Evolutionary conservation across 2,888 invertebrate species (phyloP).

Genomic region (Tenthredo livida): DNA sequence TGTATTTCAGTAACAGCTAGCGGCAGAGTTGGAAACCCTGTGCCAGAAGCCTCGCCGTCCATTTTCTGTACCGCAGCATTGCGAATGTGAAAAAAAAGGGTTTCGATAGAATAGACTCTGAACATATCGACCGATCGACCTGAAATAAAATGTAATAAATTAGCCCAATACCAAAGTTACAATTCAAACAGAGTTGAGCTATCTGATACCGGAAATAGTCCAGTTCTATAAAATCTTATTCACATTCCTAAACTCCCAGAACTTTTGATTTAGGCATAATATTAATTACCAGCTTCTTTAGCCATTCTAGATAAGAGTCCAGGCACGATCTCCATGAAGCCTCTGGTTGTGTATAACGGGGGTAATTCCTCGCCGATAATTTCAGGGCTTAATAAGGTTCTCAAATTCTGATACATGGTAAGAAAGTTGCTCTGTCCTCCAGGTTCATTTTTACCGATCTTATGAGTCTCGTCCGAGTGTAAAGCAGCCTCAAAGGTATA

Average conservation of each 20-base stretch:
- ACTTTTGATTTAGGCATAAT: background rate
- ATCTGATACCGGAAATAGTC: background rate
- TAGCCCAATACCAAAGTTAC: background rate
- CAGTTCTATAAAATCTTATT: too few species aligned
- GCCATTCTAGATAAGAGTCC: slow-evolving; percentile 63
- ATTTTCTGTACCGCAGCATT: slow-evolving; percentile 61
- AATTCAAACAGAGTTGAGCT: background rate
- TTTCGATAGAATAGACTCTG: slow-evolving; percentile 72
- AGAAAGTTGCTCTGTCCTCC: slow-evolving; percentile 70
- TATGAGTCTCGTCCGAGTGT: slow-evolving; percentile 78
- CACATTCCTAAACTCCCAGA: background rate
- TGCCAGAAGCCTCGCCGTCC: background rate
- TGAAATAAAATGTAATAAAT: slow-evolving; percentile 44
- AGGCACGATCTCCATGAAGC: slow-evolving; percentile 56
- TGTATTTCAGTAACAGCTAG: slow-evolving; percentile 72
- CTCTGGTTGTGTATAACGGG: slow-evolving; percentile 77
- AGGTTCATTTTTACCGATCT: slow-evolving; percentile 75
- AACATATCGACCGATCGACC: slow-evolving; percentile 61
- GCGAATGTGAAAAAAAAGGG: slow-evolving; percentile 70
- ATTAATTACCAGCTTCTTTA: slow-evolving; percentile 60
- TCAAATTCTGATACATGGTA: slow-evolving; percentile 76
- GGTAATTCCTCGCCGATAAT: slow-evolving; percentile 66
- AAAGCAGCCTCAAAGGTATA: slow-evolving; percentile 77
- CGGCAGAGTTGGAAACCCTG: slow-evolving; percentile 58
- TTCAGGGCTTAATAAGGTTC: slow-evolving; percentile 73